A percentile compares a stretch with the other conserved stretches of the same genome.
phyloP scores from a whole-genome alignment of 2,888 invertebrate species.

The Schrankia costaestrigalis region DNA sequence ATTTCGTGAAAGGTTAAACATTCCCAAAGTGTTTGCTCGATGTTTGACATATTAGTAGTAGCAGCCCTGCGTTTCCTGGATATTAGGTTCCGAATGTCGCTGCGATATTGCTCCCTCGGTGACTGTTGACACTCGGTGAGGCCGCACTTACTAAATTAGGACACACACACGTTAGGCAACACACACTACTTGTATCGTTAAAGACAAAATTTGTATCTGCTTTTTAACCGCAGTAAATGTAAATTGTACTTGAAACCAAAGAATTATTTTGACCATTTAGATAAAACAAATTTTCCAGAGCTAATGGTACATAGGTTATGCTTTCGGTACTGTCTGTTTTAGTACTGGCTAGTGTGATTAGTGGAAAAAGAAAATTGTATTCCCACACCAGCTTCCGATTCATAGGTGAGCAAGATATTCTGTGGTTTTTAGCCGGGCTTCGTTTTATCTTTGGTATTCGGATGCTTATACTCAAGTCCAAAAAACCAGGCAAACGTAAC shows the following conservation, averaged over 20 bases:
- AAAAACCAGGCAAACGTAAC: no score
- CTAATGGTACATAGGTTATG: not conserved
- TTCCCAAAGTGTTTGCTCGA: constrained; percentile 2
- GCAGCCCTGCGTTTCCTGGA: constrained; percentile 21
- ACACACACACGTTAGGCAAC: constrained; percentile 12
- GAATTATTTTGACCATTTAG: not conserved
- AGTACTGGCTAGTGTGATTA: no score
- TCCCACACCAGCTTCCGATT: no score
- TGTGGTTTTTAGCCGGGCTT: no score
- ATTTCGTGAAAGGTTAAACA: constrained; percentile 1
- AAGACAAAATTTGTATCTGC: no score
- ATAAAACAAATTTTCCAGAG: no score
- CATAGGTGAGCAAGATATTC: no score
- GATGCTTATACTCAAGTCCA: no score
- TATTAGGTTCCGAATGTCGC: constrained; percentile 33
- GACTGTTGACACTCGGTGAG: constrained; percentile 36
- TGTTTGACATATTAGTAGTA: constrained; percentile 6
- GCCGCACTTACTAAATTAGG: constrained; percentile 16
- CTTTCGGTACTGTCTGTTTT: not conserved
- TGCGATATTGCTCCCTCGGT: constrained; percentile 35
- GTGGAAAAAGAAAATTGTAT: no score
- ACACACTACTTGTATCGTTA: not conserved
- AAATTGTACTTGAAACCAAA: not conserved
- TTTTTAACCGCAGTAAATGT: not conserved
- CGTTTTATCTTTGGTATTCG: no score